These are phyloP conservation scores for Acanthosepion lycidas DNA, from an alignment of 2,888 invertebrate species.

Conservation along the genomic window DNA sequence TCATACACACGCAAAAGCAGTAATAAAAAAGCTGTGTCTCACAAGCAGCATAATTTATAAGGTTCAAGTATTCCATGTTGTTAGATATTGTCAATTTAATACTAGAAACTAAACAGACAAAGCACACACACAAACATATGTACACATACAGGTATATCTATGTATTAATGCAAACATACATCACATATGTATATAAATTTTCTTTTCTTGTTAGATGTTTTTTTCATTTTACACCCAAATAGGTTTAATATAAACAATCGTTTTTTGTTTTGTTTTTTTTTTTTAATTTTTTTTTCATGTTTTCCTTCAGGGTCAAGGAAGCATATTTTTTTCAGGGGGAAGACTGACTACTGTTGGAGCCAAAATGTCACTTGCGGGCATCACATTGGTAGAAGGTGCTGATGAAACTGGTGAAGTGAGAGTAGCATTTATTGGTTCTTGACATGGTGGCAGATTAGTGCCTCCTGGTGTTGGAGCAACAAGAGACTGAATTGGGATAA, in stretches of 20 bases:
- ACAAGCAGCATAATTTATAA: too few relatives aligned
- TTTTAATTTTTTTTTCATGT: not conserved
- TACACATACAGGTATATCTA: not conserved
- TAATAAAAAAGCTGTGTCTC: too few relatives aligned
- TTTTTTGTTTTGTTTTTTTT: not conserved
- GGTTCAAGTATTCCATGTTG: too few relatives aligned
- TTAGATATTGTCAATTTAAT: too few relatives aligned
- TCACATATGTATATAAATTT: not conserved
- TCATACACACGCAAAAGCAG: not conserved
- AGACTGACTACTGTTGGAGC: not conserved
- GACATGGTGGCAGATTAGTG: not conserved
- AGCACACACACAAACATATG: too few relatives aligned
- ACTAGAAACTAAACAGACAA: too few relatives aligned
- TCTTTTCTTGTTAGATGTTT: not conserved
- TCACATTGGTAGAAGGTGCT: not conserved
- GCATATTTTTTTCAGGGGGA: not conserved
- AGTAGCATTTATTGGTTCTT: not conserved
- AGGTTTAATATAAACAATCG: not conserved
- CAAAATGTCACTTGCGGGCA: not conserved
- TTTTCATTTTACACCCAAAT: not conserved
- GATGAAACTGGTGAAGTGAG: not conserved
- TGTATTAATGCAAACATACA: not conserved
- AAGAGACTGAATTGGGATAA: conserved; percentile 74
- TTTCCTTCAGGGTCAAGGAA: not conserved
- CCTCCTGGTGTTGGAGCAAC: not conserved